phyloP scores from a whole-genome alignment of 2,888 invertebrate genomes.

The Drosophila suboccidentalis region DNA sequence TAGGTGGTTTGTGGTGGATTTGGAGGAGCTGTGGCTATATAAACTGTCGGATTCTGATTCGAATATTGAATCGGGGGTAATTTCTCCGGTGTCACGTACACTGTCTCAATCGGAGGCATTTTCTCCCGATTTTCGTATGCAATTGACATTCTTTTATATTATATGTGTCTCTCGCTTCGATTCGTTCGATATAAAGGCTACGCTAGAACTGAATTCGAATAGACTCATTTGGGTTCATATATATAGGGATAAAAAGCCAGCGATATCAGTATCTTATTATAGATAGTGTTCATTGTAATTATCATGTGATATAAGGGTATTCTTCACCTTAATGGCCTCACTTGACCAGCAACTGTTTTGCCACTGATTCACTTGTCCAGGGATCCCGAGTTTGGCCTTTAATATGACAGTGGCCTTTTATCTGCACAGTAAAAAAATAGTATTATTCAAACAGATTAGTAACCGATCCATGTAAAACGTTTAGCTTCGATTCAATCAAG shows the following conservation, averaged over 20 bases:
- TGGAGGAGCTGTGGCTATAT: slow-evolving; percentile 25
- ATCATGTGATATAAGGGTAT: slow-evolving; percentile 20
- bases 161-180: not conserved
- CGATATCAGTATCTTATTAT: slow-evolving; percentile 43
- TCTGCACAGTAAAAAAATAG: no score
- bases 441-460: no score
- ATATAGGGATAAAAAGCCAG: slow-evolving; percentile 28
- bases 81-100: not conserved
- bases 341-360: slow-evolving; percentile 5
- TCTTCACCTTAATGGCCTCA: not conserved
- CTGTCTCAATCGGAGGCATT: not conserved
- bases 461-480: no score
- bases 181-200: slow-evolving; percentile 32
- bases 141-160: slow-evolving; percentile 28
- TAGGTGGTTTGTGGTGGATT: slow-evolving; percentile 34
- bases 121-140: slow-evolving; percentile 20
- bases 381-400: not conserved
- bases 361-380: slow-evolving; percentile 18
- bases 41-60: not conserved
- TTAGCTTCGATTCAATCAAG: no score
- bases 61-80: slow-evolving; percentile 2
- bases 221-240: slow-evolving; percentile 8
- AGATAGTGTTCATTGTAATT: slow-evolving; percentile 52
- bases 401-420: not conserved
- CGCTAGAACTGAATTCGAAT: slow-evolving; percentile 31